Conservation (phyloP, 2,797 vertebrate genomes). For the Phoeniculus purpureus region DNA sequence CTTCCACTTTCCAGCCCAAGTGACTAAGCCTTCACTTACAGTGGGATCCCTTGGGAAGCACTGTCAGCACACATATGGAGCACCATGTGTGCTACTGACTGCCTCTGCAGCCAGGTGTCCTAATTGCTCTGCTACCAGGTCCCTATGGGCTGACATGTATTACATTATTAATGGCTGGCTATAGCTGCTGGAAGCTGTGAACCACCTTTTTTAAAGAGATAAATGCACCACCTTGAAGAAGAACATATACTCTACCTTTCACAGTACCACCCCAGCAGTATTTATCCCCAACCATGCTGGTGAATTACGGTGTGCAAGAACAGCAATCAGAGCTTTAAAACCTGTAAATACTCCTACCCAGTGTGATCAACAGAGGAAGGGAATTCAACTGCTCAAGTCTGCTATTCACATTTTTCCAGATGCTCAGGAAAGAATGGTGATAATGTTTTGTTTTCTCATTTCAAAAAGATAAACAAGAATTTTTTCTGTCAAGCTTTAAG, state of each 20-base stretch:
- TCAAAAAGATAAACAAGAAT: not conserved
- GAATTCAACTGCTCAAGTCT: not conserved
- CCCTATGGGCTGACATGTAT: not conserved
- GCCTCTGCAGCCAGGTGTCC: not conserved
- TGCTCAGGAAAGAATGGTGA: not conserved
- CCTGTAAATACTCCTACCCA: not conserved
- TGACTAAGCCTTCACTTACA: not conserved
- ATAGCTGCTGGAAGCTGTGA: not conserved
- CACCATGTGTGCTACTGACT: not conserved
- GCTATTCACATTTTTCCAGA: not conserved
- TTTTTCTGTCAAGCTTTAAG: not conserved
- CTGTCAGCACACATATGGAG: not conserved
- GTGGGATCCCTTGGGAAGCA: not conserved
- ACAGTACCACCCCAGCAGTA: not conserved
- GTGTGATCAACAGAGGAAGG: not conserved
- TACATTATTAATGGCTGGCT: not conserved
- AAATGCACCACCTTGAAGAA: not conserved
- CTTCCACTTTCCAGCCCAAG: not conserved
- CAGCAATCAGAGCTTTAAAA: not conserved
- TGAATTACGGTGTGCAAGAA: not conserved
- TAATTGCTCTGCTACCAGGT: not conserved
- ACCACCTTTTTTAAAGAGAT: not conserved
- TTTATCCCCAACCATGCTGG: not conserved
- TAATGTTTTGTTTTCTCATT: slow-evolving; percentile 3
- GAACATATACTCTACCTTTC: not conserved